Evolutionary conservation across 2,888 invertebrate species (phyloP).

Genomic region (Drosophila melanosoma): DNA sequence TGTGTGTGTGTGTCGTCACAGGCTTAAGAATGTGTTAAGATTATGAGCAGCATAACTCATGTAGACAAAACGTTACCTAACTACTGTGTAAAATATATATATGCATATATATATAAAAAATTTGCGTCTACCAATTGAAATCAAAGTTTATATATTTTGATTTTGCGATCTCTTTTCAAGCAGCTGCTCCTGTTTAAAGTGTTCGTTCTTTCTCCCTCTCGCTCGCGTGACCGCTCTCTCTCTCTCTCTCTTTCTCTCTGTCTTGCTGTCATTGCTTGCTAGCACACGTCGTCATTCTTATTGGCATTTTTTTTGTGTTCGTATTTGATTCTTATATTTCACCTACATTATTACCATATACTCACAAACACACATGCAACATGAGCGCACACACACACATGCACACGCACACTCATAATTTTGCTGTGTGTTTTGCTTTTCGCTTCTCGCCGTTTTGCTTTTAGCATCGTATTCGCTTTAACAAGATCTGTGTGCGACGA

Average conservation of each 20-base stretch:
- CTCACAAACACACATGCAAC: constrained; percentile 29
- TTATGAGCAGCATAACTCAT: constrained; percentile 73
- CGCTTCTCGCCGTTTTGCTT: constrained; percentile 54
- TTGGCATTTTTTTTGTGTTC: constrained; percentile 53
- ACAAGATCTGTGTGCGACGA: constrained; percentile 65
- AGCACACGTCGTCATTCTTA: constrained; percentile 64
- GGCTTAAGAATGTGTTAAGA: constrained; percentile 74
- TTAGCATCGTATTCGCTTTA: constrained; percentile 60
- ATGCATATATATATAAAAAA: constrained; percentile 4
- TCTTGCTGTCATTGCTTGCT: constrained; percentile 37
- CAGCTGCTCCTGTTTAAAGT: constrained; percentile 58
- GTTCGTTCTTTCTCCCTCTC: not conserved
- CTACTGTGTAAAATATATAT: constrained; percentile 51
- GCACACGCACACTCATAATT: constrained; percentile 41
- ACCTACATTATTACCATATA: constrained; percentile 65
- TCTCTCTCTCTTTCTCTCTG: constrained; percentile 20
- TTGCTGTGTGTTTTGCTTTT: constrained; percentile 70
- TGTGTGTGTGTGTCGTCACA: constrained; percentile 46
- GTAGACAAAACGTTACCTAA: constrained; percentile 75
- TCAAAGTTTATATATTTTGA: constrained; percentile 26
- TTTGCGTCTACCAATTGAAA: constrained; percentile 34
- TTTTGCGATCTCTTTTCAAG: constrained; percentile 62
- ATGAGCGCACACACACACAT: constrained; percentile 15
- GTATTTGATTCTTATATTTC: constrained; percentile 69
- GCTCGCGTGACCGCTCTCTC: constrained; percentile 7